Evolutionary conservation across 2,888 invertebrate genomes (phyloP), one percentile per base, ranked within the genome.

Genomic region (Trachelus troglodyta): DNA sequence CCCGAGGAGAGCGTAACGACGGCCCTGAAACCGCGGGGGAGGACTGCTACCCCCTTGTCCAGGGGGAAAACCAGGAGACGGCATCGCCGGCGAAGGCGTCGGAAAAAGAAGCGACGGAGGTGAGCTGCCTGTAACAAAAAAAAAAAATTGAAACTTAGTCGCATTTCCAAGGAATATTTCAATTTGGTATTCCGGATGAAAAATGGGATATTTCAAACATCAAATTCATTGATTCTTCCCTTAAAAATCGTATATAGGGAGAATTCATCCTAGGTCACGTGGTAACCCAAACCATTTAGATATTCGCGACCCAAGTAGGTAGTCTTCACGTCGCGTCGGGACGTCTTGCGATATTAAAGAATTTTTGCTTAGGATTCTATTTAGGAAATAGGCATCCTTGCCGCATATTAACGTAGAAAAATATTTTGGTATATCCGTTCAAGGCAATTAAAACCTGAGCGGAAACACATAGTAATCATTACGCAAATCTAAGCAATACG

Each of bases 91-190:
- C 90, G 91, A 85, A 89, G 91, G 85, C 88, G 91, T 86, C 90
- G 91, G 86, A 91, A 91, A 91, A 91, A 91, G 91, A 90, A 88
- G 86, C 89, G 89, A 87, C 90, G 90, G 87, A 89, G 90, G 91
- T 90, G 89, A 89, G 86, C 82, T 33, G 30, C 23, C 71, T 31
- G 56, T 56, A 23, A 9, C 6, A 9, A 56, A 15, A 15, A 37
- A 15, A 37, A 3, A 12, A 35, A 56, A 9, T 56, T 56, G 9
- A 6, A 23, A 56, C 23, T 56, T 23, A 56, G 9, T 56, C 15
- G 23, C 23, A 56, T 2, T 56, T 40, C 1, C 15, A 15, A 40
- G 15, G 4, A 40, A 40, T 6, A 40, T 40, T 40, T 0, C 1
- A 4, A 40, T 6, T 56, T 23, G 23, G 9, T 56, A 56, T 23